Base-by-base conservation (phyloP, 1,140 invertebrate species). In the Bradynema listronoti region DNA sequence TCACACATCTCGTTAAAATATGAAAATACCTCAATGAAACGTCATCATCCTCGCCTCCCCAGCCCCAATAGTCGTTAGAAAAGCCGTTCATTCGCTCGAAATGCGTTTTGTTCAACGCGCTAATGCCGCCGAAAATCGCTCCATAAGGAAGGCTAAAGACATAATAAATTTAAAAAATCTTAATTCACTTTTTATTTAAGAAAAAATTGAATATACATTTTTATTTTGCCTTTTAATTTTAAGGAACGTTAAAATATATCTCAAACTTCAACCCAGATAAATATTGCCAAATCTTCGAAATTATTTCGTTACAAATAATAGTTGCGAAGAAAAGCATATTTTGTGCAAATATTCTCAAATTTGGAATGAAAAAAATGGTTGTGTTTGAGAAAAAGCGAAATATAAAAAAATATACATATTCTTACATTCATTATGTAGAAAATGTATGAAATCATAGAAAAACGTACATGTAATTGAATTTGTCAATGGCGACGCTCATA, bases 401-500 rank as follows among this genome's bases (percentile, higher is more conserved):
- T n/a, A n/a, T n/a, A 47, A 52, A 52, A 25, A 14, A 25, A 6
- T 55, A 22, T 4, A n/a, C 14, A 30, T 11, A 19, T 56, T 56
- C 25, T 19, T 5, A 22, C 4, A 0, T 16, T 1, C 27, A 25
- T 29, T 30, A 29, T 27, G 29, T n/a, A n/a, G n/a, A n/a, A n/a
- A n/a, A n/a, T n/a, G n/a, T n/a, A n/a, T n/a, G n/a, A n/a, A n/a
- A n/a, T n/a, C n/a, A n/a, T n/a, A n/a, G n/a, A n/a, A n/a, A n/a
- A 49, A 27, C 71, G 49, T 50, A 89, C 88, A 84, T 86, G 80
- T 90, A 91, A 61, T 85, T 84, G 68, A 92, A 86, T 71, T 87
- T 88, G 81, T 95, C 88, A 32, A 95, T 86, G 9, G 90, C 89
- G 0, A 90, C 90, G 32, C 90, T 91, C 87, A 97, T 89, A 78